phyloP scores from a whole-genome alignment of 2,888 invertebrate genomes.

The Chalcis sispes region DNA sequence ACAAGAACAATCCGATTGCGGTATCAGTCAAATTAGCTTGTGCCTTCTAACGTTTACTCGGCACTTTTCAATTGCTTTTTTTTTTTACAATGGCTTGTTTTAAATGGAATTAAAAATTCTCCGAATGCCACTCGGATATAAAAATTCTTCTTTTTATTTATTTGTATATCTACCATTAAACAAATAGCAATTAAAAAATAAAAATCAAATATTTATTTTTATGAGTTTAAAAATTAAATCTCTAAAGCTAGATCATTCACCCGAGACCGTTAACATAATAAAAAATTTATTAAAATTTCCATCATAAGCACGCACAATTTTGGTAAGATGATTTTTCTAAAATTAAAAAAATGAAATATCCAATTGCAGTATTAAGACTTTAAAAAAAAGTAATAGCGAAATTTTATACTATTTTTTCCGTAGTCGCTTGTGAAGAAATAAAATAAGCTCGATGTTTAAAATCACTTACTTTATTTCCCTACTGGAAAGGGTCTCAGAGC shows the following conservation, averaged over 20 bases:
- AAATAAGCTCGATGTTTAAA: background rate
- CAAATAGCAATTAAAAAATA: background rate
- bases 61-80: background rate
- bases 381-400: background rate
- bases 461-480: slow-evolving; percentile 57
- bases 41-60: slow-evolving; percentile 12
- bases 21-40: slow-evolving; percentile 30
- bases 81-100: background rate
- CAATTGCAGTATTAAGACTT: background rate
- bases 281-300: too few species aligned
- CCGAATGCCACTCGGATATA: too few species aligned
- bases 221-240: too few species aligned
- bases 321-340: too few species aligned
- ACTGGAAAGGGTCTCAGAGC: slow-evolving; percentile 56
- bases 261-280: too few species aligned
- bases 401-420: too few species aligned
- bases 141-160: background rate
- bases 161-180: background rate
- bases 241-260: too few species aligned
- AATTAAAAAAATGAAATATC: too few species aligned
- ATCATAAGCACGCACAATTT: too few species aligned
- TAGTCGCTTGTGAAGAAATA: too few species aligned
- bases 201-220: background rate
- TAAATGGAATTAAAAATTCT: too few species aligned
- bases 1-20: slow-evolving; percentile 35